Evolutionary conservation across 1,140 invertebrate genomes (phyloP), one percentile per base, ranked within the genome.

Genomic region (Sogatella furcifera): DNA sequence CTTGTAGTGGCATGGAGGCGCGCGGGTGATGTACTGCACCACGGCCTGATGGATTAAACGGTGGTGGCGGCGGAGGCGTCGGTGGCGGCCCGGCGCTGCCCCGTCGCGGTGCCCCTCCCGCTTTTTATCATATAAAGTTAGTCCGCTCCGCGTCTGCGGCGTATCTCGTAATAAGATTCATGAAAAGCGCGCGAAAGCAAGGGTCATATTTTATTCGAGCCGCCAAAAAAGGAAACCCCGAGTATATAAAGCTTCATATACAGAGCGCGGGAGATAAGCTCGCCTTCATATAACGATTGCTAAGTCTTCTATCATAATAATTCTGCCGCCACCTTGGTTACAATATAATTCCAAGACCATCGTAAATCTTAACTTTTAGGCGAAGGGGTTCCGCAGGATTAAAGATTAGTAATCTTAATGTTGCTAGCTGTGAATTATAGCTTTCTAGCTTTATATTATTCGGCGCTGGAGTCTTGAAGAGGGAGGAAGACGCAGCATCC

Each of bases 321-420:
- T 61, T 66, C 62, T 62, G 42, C 55, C 34, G 44, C 54, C 52
- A 56, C 62, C 55, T 61, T 58, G 60, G 56, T 62, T 61, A 78
- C 76, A 76, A 77, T 78, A 79, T 81, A 82, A 81, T 81, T 77
- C 79, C 78, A 74, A 71, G 71, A 71, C 65, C 71, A 73, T 77
- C 79, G 77, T 83, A 83, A 82, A 83, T 83, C 81, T 83, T 80
- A 82, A 81, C 78, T 82, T 83, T 81, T 80, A 80, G 78, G 76
- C 77, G 77, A 74, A 73, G 72, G 70, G 71, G 70, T 73, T 67
- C 67, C 67, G 68, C 68, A 71, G 81, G 81, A 83, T 83, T 83
- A 83, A 82, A 83, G 81, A 83, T 83, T 80, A 82, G 80, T 82
- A 81, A 83, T 83, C 81, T 83, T 80, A 80, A 77, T 77, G 78